These are phyloP conservation scores for Umimayanthus kanabou DNA, from an alignment of 92 coral and sea anemone genomes.

Conservation along the genomic window DNA sequence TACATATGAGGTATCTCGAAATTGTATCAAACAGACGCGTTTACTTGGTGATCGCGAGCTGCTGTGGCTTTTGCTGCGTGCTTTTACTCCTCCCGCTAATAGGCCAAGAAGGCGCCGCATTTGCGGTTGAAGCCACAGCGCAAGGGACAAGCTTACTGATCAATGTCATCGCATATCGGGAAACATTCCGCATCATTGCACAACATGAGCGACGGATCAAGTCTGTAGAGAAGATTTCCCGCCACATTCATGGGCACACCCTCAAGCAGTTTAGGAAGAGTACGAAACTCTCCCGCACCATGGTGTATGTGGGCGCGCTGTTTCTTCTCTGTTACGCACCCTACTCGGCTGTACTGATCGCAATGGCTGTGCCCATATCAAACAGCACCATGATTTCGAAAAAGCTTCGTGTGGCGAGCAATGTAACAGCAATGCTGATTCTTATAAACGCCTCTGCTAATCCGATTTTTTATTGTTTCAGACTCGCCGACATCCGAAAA, in stretches of 20 bases:
- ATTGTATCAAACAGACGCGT: slow-evolving; percentile 30
- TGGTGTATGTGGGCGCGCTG: slow-evolving; percentile 21
- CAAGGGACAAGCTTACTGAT: slow-evolving; percentile 31
- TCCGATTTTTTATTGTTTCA: slow-evolving; percentile 37
- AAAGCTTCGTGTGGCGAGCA: slow-evolving; percentile 29
- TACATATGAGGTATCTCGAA: slow-evolving; percentile 28
- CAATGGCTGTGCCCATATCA: slow-evolving; percentile 37
- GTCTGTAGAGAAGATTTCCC: slow-evolving; percentile 33
- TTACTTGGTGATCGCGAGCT: neutral
- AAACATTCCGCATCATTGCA: slow-evolving; percentile 38
- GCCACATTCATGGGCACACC: slow-evolving; percentile 25
- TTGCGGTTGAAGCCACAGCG: slow-evolving; percentile 28
- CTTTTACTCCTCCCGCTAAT: slow-evolving; percentile 2
- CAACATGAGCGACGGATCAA: slow-evolving; percentile 36
- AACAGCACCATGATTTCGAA: slow-evolving; percentile 36
- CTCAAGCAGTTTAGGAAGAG: slow-evolving; percentile 30
- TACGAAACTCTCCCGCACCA: slow-evolving; percentile 33
- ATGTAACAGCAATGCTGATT: slow-evolving; percentile 31
- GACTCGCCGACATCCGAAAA: slow-evolving; percentile 33
- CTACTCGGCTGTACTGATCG: slow-evolving; percentile 21
- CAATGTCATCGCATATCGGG: slow-evolving; percentile 27
- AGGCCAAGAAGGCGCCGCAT: slow-evolving; percentile 11
- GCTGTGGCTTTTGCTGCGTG: slow-evolving; percentile 9
- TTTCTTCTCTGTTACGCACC: slow-evolving; percentile 40
- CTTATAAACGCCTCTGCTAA: slow-evolving; percentile 34